Conservation (phyloP, 2,888 invertebrate species). For the Rotaria macrura region DNA sequence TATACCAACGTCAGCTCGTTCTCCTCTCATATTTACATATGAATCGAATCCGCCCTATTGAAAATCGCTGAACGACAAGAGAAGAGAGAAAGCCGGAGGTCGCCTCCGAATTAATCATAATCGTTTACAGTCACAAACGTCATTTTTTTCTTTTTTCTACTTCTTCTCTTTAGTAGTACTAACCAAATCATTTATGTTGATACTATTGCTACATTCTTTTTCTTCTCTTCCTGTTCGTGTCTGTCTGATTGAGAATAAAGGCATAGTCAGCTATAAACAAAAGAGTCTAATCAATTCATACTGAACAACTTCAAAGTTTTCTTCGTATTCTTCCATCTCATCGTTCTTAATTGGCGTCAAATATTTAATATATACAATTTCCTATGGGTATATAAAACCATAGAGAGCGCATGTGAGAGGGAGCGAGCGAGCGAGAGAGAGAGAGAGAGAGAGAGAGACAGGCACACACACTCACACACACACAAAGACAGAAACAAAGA, state of each 20-base stretch:
- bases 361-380: conserved; percentile 22
- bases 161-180: neutral
- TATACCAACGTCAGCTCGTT: neutral
- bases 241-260: neutral
- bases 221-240: neutral
- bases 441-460: no score
- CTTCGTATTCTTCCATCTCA: neutral
- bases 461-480: no score
- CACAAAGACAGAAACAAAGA: neutral
- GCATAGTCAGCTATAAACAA: neutral
- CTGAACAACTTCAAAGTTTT: conserved; percentile 8
- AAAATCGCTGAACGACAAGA: conserved; percentile 7
- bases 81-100: neutral
- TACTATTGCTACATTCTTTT: neutral
- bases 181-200: neutral
- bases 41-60: neutral
- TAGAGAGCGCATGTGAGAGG: neutral
- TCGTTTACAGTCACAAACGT: neutral
- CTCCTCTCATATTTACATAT: neutral
- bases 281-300: neutral
- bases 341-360: conserved; percentile 13
- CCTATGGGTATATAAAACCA: conserved; percentile 4
- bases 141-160: neutral
- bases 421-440: neutral
- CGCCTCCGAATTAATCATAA: conserved; percentile 6